Base-by-base conservation (phyloP, 2,113 vertebrate species). In the Charadrius vociferus region DNA sequence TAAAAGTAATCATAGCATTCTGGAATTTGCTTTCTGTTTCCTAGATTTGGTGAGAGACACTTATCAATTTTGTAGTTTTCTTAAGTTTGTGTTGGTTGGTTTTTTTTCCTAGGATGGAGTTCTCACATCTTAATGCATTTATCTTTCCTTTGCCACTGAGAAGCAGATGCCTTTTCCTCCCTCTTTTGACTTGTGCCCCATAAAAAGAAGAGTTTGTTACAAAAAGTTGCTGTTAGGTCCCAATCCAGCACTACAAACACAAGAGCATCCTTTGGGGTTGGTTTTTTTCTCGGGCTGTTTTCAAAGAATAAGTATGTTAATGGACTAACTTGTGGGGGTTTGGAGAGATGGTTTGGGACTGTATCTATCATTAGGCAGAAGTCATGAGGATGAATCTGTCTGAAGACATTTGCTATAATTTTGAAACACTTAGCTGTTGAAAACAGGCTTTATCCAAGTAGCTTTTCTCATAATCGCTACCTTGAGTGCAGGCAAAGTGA, bases 401-500 rank as follows among this genome's bases (percentile, higher is more conserved):
- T 71, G 16, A 21, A n/a, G 36, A n/a, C 1, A 6, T 32, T 73
- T 61, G 23, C 36, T 56, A 1, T 43, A 16, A n/a, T 67, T 56
- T 45, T 45, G 36, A 59, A 59, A 23, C 22, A 10, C 2, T 20
- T 22, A 16, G 27, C 30, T 77, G 15, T 47, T 34, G 21, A 43
- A 45, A 49, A 26, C 26, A 58, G 36, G 9, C 43, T 87, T 55
- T 49, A 22, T 37, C 19, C 20, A 20, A 30, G 30, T 19, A 50
- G 29, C 9, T 73, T 84, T 36, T 32, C 24, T 58, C 21, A 34
- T 63, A 27, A 29, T 81, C 0, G 2, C 34, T 66, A 39, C 14
- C 7, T 41, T 2, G 12, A 56, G 21, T 7, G 26, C 22, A 29
- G 34, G 49, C 21, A 47, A 47, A 74, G 21, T 0, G 0, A 21